Evolutionary conservation across 2,113 vertebrate genomes (phyloP), one percentile per base, ranked within the genome.

Genomic region (Emydura subglobosa): DNA sequence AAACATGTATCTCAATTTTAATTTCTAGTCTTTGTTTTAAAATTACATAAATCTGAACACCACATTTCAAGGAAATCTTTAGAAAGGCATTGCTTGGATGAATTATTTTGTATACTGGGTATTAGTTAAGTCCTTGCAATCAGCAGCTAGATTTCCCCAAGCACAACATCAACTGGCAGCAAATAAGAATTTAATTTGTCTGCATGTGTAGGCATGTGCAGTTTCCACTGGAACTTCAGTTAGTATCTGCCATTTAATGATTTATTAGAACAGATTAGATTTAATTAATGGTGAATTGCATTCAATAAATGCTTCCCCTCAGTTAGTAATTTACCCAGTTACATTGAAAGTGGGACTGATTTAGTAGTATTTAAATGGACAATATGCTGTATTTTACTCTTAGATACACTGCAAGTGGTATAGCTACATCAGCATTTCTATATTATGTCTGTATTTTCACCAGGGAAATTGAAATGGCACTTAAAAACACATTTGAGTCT

Each of bases 271-370:
- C 42, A 83, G 17, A 1, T 34, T 44, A 83, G 59, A 83, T 19
- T 21, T 10, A 42, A n/a, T 19, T 84, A 61, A 24, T 42, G 50
- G 55, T 50, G 16, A 22, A 78, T 4, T 42, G 14, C 17, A 59
- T 22, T 7, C 12, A 79, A 25, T 3, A 54, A 22, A n/a, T 81
- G 84, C 39, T 89, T 34, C 3, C 10, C 4, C 44, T 78, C 61
- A 74, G 34, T 47, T 61, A 53, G 50, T 14, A 44, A 65, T 11
- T 31, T 87, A 83, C 2, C 7, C 53, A 21, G 44, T 14, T 39
- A 87, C 39, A 79, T 19, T 1, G 47, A 49, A 39, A 76, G 47
- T 0, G 0, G 34, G 47, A 88, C 3, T 2, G n/a, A 7, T 47
- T 5, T 59, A 83, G 27, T 10, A 54, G 1, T 59, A 86, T 12